Conservation (phyloP, 1,140 invertebrate genomes). For the Tachypleus tridentatus region DNA sequence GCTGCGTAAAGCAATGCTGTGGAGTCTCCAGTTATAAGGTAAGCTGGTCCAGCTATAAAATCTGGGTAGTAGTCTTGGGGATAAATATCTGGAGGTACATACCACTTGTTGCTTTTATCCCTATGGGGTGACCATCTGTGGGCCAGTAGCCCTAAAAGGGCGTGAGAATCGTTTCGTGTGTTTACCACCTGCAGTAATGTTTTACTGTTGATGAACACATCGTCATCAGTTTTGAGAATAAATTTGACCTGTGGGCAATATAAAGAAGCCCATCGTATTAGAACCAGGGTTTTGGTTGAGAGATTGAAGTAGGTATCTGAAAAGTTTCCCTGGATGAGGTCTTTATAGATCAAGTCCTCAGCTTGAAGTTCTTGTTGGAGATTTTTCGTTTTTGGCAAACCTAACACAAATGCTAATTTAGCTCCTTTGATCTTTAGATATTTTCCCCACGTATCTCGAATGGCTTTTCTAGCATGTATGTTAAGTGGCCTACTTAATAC, state of each 20-base stretch:
- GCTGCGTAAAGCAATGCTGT: slow-evolving; percentile 51
- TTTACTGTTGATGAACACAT: slow-evolving; percentile 63
- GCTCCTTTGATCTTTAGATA: slow-evolving; percentile 21
- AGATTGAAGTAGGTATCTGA: slow-evolving; percentile 32
- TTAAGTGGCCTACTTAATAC: slow-evolving; percentile 57
- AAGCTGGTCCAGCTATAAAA: slow-evolving; percentile 29
- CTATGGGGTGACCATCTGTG: slow-evolving; percentile 72
- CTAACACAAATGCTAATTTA: slow-evolving; percentile 20
- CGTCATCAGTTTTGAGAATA: slow-evolving; percentile 71
- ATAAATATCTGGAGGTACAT: slow-evolving; percentile 22
- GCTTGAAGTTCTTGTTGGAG: slow-evolving; percentile 13
- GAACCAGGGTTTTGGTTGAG: slow-evolving; percentile 31
- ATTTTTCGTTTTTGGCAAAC: slow-evolving; percentile 11
- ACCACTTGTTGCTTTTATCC: slow-evolving; percentile 49
- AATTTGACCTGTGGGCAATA: slow-evolving; percentile 51
- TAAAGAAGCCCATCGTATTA: slow-evolving; percentile 40
- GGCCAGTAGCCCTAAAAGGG: slow-evolving; percentile 57
- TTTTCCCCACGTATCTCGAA: slow-evolving; percentile 64
- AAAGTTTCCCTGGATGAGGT: slow-evolving; percentile 27
- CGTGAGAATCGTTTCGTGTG: slow-evolving; percentile 9
- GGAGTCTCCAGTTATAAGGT: slow-evolving; percentile 39
- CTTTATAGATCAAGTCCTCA: slow-evolving; percentile 20
- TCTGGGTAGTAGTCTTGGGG: slow-evolving; percentile 21
- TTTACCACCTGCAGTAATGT: slow-evolving; percentile 16
- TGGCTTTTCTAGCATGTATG: slow-evolving; percentile 50